These are phyloP conservation scores for Psammodynastes pulverulentus DNA, from an alignment of 2,113 vertebrate species.

Conservation along the genomic window DNA sequence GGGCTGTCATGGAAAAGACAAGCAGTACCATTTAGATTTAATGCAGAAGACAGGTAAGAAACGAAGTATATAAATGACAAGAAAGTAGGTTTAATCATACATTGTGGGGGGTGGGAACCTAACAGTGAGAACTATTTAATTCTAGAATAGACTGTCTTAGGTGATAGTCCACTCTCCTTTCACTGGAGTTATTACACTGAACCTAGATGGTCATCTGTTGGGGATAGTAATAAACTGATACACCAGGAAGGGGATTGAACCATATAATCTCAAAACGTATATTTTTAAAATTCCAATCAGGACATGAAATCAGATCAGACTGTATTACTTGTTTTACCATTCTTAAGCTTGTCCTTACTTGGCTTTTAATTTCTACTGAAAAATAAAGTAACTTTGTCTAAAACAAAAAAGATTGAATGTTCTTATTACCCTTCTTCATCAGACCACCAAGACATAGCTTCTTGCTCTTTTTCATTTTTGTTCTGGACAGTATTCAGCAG, in stretches of 20 bases:
- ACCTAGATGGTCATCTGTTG: not conserved
- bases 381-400: not conserved
- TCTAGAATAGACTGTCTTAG: not conserved
- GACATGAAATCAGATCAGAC: not conserved
- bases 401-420: accelerated
- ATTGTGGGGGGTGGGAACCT: not conserved
- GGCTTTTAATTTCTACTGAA: not conserved
- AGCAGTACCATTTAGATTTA: not conserved
- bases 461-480: slow-evolving; percentile 66
- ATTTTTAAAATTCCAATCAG: not conserved
- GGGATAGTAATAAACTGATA: not conserved
- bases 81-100: not conserved
- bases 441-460: slow-evolving; percentile 77
- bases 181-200: not conserved
- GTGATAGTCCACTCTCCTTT: not conserved
- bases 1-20: not conserved
- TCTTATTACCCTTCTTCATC: slow-evolving; percentile 73
- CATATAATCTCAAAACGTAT: not conserved
- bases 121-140: not conserved
- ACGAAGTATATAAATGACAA: not conserved
- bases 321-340: not conserved
- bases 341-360: not conserved
- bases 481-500: slow-evolving; percentile 85
- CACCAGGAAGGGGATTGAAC: not conserved
- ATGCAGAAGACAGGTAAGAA: not conserved